phyloP scores from a whole-genome alignment of 1,140 invertebrate genomes.

The Drosophila pectinifera region DNA sequence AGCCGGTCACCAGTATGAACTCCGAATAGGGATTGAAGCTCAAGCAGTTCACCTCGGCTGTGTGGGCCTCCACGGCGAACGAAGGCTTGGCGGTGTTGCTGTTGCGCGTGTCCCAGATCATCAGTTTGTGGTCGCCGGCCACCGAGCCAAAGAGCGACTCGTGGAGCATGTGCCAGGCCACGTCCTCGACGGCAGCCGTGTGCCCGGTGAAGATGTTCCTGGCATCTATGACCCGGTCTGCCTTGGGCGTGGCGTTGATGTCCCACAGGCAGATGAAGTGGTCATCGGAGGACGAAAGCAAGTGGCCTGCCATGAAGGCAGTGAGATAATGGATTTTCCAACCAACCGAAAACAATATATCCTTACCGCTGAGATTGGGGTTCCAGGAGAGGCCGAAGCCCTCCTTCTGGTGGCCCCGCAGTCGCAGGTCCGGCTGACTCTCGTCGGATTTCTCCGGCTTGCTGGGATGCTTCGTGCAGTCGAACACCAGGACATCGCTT shows the following conservation, averaged over 20 bases:
- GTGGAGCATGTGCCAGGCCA: conserved; percentile 99
- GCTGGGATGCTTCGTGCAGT: conserved; percentile 99
- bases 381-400: conserved; percentile 99
- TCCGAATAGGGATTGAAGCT: conserved; percentile 99
- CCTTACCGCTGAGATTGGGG: conserved; percentile 96
- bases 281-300: conserved; percentile 98
- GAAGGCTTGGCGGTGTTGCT: conserved; percentile 98
- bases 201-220: conserved; percentile 99
- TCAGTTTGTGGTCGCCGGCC: conserved; percentile 99
- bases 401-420: conserved; percentile 99
- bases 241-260: conserved; percentile 97
- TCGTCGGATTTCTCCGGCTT: conserved; percentile 98
- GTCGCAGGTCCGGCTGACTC: conserved; percentile 94
- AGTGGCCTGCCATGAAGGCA: conserved; percentile 86
- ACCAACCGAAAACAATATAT: not conserved
- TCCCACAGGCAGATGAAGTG: conserved; percentile 99
- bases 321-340: too few relatives aligned
- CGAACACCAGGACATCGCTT: conserved; percentile 99
- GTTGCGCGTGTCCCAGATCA: conserved; percentile 99
- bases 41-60: conserved; percentile 99
- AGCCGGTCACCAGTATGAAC: conserved; percentile 99
- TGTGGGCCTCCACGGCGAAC: conserved; percentile 99
- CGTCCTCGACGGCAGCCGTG: conserved; percentile 99
- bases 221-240: conserved; percentile 97
- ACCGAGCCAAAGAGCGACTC: conserved; percentile 99